Percentiles rank a stretch among this genome's conserved stretches.
These are phyloP conservation scores for Dreissena polymorpha DNA, from an alignment of 1,140 invertebrate genomes.

Conservation along the genomic window DNA sequence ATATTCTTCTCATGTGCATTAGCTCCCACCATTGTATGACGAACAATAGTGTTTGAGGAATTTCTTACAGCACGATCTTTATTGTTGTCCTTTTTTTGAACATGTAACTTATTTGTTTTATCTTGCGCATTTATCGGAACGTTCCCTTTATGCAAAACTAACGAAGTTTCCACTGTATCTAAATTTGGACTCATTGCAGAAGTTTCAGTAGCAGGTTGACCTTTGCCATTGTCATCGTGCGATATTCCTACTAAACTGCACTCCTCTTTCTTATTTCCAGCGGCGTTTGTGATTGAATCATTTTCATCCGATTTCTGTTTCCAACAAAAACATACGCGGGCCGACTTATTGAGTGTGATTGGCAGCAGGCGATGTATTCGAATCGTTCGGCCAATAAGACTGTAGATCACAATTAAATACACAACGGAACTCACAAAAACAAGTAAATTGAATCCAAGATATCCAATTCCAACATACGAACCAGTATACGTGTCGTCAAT, in stretches of 20 bases:
- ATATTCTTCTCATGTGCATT: conserved; percentile 30
- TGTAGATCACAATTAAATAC: neutral
- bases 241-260: neutral
- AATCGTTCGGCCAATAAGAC: neutral
- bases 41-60: conserved; percentile 7
- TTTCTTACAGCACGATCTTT: neutral
- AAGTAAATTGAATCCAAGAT: neutral
- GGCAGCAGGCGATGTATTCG: neutral
- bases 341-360: neutral
- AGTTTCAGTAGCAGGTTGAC: neutral
- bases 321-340: neutral
- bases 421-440: neutral
- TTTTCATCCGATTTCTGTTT: neutral
- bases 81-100: conserved; percentile 12
- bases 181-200: neutral
- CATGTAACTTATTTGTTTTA: neutral
- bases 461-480: neutral
- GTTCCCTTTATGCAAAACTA: too few species aligned
- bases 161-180: neutral
- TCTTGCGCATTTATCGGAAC: too few species aligned
- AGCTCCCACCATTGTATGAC: neutral
- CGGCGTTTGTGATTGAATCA: neutral
- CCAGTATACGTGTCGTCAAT: conserved; percentile 25
- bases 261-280: neutral
- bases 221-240: neutral